phyloP scores from a whole-genome alignment of 2,888 invertebrate species.

The Spicauda simplicius region DNA sequence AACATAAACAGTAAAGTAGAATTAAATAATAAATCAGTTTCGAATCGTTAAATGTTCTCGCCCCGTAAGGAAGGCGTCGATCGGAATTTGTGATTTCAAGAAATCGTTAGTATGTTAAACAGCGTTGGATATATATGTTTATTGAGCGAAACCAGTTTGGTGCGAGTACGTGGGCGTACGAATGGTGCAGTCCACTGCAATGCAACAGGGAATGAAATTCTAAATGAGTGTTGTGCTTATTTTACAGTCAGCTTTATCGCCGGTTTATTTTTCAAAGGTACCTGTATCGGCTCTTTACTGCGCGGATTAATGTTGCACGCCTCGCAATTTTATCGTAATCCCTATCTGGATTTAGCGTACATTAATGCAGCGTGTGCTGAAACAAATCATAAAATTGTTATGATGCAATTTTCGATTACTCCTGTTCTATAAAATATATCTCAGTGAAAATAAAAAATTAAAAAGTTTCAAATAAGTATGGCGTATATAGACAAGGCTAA shows the following conservation, averaged over 20 bases:
- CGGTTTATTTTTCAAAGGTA: constrained; percentile 18
- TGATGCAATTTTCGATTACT: too few species aligned
- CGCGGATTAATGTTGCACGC: constrained; percentile 2
- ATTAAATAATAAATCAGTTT: background rate
- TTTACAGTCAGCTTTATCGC: constrained; percentile 24
- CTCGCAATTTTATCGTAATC: background rate
- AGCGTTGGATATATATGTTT: constrained; percentile 47
- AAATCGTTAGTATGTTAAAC: constrained; percentile 55
- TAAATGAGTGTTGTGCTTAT: constrained; percentile 39
- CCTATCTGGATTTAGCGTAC: background rate
- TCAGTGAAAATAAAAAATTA: too few species aligned
- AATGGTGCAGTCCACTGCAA: constrained; percentile 62
- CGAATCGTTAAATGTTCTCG: constrained; percentile 1
- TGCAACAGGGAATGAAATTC: constrained; percentile 62
- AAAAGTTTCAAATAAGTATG: too few species aligned
- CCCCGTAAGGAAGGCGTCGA: constrained; percentile 47
- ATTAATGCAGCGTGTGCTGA: background rate
- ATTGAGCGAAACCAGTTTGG: constrained; percentile 61
- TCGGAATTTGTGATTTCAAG: constrained; percentile 66
- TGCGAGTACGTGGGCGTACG: constrained; percentile 58
- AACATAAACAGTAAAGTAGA: too few species aligned
- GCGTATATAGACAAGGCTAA: too few species aligned
- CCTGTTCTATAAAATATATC: too few species aligned
- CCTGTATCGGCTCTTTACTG: constrained; percentile 6
- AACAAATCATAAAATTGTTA: too few species aligned